These are phyloP conservation scores for Ephialtes manifestator DNA, from an alignment of 2,888 invertebrate genomes.

Conservation along the genomic window DNA sequence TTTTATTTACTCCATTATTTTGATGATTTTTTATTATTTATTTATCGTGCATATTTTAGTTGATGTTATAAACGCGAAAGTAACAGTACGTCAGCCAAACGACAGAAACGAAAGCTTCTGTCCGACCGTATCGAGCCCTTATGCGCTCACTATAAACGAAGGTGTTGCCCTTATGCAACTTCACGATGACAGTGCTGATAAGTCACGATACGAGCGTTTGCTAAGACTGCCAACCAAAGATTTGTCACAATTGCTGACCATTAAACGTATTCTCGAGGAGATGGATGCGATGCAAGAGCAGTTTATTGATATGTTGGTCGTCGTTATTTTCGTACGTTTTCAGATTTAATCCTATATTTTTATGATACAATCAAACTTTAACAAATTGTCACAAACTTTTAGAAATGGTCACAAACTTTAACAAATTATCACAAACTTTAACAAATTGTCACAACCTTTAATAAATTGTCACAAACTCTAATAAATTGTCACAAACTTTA, in stretches of 20 bases:
- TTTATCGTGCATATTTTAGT: constrained; percentile 86
- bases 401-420: no score
- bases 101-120: constrained; percentile 88
- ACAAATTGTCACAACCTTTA: no score
- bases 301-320: constrained; percentile 90
- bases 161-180: constrained; percentile 88
- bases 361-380: no score
- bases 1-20: not conserved
- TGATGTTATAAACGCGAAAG: constrained; percentile 90
- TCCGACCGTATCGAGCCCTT: constrained; percentile 90
- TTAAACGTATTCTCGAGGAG: constrained; percentile 87
- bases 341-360: not conserved
- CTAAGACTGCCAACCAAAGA: constrained; percentile 89
- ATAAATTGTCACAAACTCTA: no score
- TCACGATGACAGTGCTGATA: constrained; percentile 87
- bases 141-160: constrained; percentile 89
- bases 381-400: no score
- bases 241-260: constrained; percentile 87
- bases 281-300: constrained; percentile 85
- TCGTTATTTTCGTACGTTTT: constrained; percentile 87
- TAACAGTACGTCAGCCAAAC: constrained; percentile 87
- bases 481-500: no score
- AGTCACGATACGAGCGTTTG: constrained; percentile 87
- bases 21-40: constrained; percentile 35
- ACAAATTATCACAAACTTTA: no score